Conservation (phyloP, 1,140 invertebrate genomes). For the Portunus trituberculatus region DNA sequence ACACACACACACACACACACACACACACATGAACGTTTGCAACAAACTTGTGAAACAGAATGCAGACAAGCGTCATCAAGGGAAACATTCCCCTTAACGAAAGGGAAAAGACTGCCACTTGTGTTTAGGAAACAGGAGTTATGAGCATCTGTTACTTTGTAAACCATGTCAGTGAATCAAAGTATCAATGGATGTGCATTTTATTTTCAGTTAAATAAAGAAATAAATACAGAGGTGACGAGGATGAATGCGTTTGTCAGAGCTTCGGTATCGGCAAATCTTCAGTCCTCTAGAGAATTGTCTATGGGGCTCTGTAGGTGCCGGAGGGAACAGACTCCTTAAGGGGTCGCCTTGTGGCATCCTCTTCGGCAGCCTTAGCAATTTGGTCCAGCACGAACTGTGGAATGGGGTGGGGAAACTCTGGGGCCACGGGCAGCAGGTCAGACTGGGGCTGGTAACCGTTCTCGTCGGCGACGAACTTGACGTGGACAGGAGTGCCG, state of each 20-base stretch:
- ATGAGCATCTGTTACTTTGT: not conserved
- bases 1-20: no score
- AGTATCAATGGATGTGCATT: not conserved
- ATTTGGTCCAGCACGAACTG: conserved; percentile 56
- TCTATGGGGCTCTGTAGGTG: not conserved
- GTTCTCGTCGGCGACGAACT: conserved; percentile 56
- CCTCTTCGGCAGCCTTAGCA: not conserved
- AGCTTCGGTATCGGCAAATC: not conserved
- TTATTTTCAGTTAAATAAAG: not conserved
- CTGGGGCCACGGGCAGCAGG: conserved; percentile 56
- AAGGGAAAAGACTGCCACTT: no score
- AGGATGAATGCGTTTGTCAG: not conserved
- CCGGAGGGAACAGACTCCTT: not conserved
- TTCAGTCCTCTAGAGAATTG: not conserved
- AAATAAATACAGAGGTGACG: not conserved
- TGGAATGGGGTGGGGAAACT: conserved; percentile 52
- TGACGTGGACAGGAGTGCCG: conserved; percentile 34
- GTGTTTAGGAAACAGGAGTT: no score
- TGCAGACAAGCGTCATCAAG: no score
- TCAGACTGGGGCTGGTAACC: conserved; percentile 53
- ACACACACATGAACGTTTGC: no score
- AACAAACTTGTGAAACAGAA: no score
- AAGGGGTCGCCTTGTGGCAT: not conserved
- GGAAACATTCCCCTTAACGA: no score
- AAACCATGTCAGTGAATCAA: not conserved